Evolutionary conservation across 2,888 invertebrate species (phyloP), one percentile per base, ranked within the genome.

Genomic region (Thymelicus acteon): DNA sequence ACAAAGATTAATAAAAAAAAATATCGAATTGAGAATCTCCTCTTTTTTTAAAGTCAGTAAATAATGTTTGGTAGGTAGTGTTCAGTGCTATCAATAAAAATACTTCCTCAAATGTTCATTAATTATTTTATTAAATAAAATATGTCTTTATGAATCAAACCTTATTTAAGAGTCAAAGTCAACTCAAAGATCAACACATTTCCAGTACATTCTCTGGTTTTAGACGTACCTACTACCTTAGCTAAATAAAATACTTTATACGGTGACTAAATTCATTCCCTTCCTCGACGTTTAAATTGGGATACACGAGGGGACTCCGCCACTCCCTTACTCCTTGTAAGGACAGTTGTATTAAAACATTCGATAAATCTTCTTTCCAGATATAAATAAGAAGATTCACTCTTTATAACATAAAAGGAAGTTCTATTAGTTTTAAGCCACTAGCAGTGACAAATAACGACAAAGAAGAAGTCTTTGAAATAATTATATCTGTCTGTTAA

Each of bases 251-350:
- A 52, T 52, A 52, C 49, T 7, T 10, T 44, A 44, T n/a, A 8
- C 15, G 31, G 49, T 39, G 19, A 64, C 40, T 40, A 39, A 37
- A 39, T 13, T 24, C 48, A 39, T 52, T 52, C 57, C 19, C 57
- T 40, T 65, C 65, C 65, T 37, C 57, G 24, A 7, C 40, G 44
- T 65, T 65, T 65, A 65, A 65, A 44, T 65, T 57, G 57, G 44
- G 65, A 65, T 65, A 31, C 40, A 24, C 39, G 57, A 65, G 65
- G 65, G 65, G 65, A 19, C 31, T 31, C 31, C 3, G 31, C 54
- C 65, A 24, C 57, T 57, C 57, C 54, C 37, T 40, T 64, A 64
- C 19, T 44, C n/a, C 57, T 44, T 19, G 24, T 57, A 65, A 65
- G 39, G 65, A 57, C 65, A 57, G 8, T 31, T 37, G 54, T 65